These are phyloP conservation scores for Pyrocephalus nanus DNA, from an alignment of 2,797 vertebrate genomes.

Conservation along the genomic window DNA sequence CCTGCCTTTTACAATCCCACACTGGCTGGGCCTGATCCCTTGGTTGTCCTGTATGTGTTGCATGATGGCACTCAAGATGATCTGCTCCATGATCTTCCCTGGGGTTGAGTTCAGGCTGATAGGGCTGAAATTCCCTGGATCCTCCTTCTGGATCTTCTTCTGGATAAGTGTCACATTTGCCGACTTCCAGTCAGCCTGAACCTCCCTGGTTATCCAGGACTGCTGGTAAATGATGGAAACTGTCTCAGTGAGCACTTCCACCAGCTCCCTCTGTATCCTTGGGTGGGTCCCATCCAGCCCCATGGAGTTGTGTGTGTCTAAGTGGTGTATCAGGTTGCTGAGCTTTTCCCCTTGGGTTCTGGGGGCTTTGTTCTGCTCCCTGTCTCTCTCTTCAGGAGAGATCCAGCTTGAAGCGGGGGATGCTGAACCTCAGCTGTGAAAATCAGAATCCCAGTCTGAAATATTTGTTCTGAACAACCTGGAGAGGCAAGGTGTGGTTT, in stretches of 20 bases:
- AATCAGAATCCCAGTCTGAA: neutral
- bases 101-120: neutral
- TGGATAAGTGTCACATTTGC: neutral
- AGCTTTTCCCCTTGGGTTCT: neutral
- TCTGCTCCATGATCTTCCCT: neutral
- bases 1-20: neutral
- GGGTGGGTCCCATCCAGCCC: fast-evolving
- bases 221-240: neutral
- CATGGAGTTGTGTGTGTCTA: neutral
- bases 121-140: neutral
- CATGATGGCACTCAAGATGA: neutral
- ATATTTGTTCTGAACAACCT: neutral
- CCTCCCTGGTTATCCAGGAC: neutral
- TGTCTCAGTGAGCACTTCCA: neutral
- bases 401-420: neutral
- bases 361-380: neutral
- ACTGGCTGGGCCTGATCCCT: neutral
- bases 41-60: fast-evolving
- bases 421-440: neutral
- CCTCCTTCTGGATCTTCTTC: neutral
- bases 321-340: neutral
- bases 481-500: neutral
- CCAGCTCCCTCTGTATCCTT: neutral
- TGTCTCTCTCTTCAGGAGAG: neutral
- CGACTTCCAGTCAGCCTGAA: neutral